phyloP scores from a whole-genome alignment of 2,797 vertebrate species.

The Rhyacichthys aspro region DNA sequence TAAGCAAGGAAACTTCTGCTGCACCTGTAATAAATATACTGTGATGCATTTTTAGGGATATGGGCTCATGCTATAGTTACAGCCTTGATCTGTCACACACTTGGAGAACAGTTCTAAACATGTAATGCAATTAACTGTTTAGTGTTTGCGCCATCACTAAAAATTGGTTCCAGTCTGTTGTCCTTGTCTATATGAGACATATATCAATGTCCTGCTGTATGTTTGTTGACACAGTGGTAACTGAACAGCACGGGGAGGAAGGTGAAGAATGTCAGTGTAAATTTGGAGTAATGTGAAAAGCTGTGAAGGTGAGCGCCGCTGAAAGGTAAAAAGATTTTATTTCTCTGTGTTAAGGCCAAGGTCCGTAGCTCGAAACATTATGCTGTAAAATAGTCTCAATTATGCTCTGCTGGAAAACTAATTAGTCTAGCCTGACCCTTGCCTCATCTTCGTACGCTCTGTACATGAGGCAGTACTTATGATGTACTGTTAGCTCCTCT shows the following conservation, averaged over 20 bases:
- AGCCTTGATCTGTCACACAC: slow-evolving; percentile 25
- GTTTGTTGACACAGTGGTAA: slow-evolving; percentile 35
- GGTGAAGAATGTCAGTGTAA: slow-evolving; percentile 34
- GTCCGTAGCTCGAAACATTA: slow-evolving; percentile 35
- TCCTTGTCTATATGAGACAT: slow-evolving; percentile 47
- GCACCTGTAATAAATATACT: slow-evolving; percentile 34
- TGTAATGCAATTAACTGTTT: slow-evolving; percentile 41
- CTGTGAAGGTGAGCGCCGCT: slow-evolving; percentile 15
- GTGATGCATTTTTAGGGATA: too few species aligned
- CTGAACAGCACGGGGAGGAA: slow-evolving; percentile 17
- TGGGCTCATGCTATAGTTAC: slow-evolving; percentile 48
- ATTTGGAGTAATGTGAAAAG: slow-evolving; percentile 36
- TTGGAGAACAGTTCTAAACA: slow-evolving; percentile 34
- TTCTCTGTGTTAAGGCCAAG: slow-evolving; percentile 37
- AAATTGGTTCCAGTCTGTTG: slow-evolving; percentile 24
- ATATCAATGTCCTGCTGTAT: slow-evolving; percentile 23
- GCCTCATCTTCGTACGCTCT: slow-evolving; percentile 17
- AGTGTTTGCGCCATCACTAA: slow-evolving; percentile 3
- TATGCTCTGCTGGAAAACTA: slow-evolving; percentile 56
- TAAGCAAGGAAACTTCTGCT: slow-evolving; percentile 54
- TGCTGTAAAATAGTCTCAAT: slow-evolving; percentile 49
- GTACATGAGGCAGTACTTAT: slow-evolving; percentile 17
- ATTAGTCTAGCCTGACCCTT: slow-evolving; percentile 57
- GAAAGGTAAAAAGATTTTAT: slow-evolving; percentile 41
- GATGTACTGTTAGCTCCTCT: slow-evolving; percentile 23